phyloP scores from a whole-genome alignment of 2,113 vertebrate species.

The Redunca redunca region DNA sequence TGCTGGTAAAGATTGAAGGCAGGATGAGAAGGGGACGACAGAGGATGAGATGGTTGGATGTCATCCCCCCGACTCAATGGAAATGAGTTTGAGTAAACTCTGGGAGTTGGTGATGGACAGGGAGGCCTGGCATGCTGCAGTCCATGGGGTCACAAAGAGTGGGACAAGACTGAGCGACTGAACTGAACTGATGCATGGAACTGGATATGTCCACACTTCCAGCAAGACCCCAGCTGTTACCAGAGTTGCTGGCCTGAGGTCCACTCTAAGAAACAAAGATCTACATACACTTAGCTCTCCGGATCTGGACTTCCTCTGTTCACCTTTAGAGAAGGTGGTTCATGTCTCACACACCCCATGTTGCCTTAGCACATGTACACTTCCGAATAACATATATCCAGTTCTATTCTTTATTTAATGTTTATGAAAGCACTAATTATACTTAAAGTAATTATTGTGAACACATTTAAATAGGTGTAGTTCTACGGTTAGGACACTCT shows the following conservation, averaged over 20 bases:
- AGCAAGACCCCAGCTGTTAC: fast-evolving
- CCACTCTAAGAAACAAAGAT: too few species aligned
- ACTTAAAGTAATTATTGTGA: background rate
- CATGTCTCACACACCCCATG: background rate
- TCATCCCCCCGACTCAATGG: background rate
- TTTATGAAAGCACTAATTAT: background rate
- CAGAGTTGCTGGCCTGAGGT: background rate
- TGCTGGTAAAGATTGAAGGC: background rate
- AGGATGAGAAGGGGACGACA: fast-evolving
- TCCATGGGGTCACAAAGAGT: background rate
- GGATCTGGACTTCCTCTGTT: background rate
- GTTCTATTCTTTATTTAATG: background rate
- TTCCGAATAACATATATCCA: background rate
- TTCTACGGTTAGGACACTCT: background rate
- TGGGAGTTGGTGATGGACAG: background rate
- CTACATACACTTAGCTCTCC: fast-evolving
- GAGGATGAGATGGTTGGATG: background rate
- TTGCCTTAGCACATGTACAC: fast-evolving
- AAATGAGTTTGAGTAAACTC: background rate
- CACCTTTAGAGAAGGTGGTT: fast-evolving
- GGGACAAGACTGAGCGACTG: fast-evolving
- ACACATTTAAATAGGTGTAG: background rate
- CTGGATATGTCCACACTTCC: background rate
- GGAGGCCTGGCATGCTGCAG: background rate
- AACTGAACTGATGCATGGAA: background rate